Evolutionary conservation across 1,140 invertebrate genomes (phyloP), one percentile per base, ranked within the genome.

Genomic region (Conopomorpha cramerella): DNA sequence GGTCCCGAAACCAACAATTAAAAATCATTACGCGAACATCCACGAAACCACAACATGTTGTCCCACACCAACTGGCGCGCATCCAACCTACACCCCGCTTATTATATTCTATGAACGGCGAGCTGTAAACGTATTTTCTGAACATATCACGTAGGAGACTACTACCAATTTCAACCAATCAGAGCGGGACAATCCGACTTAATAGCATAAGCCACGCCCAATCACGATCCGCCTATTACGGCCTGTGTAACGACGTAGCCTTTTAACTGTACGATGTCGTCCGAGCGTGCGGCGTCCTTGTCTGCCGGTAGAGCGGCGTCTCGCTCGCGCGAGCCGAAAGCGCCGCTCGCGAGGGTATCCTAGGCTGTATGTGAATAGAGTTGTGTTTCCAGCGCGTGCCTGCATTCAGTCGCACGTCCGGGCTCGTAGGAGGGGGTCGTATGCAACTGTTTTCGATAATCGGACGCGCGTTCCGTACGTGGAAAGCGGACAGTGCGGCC

Each of bases 221-320:
- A 61, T 72, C 71, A 76, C 71, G 71, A 71, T 67, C 71, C 71
- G 71, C 71, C 71, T 76, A 76, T 76, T 76, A 76, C 67, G 60
- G 59, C 47, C 56, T 62, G 63, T 65, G 62, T 76, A 72, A 72
- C 65, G 65, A 72, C 61, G 67, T 56, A 72, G 71, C 60, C 67
- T 72, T 72, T 76, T 72, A 76, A 72, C 62, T 68, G 45, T 34
- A 39, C 59, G 63, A 59, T 54, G 60, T 54, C 56, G 51, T 49
- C 61, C 55, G 64, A 72, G 58, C 49, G 52, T 55, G 52, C 43
- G 38, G 31, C 34, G 30, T 56, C 51, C 38, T 44, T 16, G 19
- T 57, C 54, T n/a, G 8, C 8, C 38, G n/a, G 38, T 56, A 51
- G 39, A 42, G 52, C 56, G 39, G 27, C 36, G 44, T 71, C 66